phyloP scores from a whole-genome alignment of 2,113 vertebrate genomes.

The Melanocharis versteri region DNA sequence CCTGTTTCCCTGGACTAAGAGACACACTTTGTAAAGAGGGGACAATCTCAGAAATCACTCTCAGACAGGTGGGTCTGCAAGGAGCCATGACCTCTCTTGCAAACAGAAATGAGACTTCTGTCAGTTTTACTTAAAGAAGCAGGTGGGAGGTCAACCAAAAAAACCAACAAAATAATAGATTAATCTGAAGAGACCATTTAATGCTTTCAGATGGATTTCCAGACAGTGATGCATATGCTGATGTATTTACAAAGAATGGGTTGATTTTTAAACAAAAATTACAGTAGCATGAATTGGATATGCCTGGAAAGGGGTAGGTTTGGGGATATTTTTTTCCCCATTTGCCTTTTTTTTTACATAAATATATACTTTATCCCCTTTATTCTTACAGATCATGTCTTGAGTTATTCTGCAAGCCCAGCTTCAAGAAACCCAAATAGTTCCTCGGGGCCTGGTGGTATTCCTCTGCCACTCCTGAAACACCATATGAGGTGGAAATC shows the following conservation, averaged over 20 bases:
- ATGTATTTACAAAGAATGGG: not conserved
- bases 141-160: not conserved
- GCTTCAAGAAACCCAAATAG: not conserved
- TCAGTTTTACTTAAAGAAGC: not conserved
- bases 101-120: not conserved
- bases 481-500: not conserved
- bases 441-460: fast-evolving
- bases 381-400: not conserved
- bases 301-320: not conserved
- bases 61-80: not conserved
- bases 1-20: not conserved
- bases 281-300: not conserved
- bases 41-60: not conserved
- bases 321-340: fast-evolving
- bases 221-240: not conserved
- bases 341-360: not conserved
- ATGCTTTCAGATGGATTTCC: not conserved
- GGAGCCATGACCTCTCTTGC: not conserved
- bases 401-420: not conserved
- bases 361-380: not conserved
- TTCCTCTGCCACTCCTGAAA: not conserved
- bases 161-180: not conserved
- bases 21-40: not conserved
- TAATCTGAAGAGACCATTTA: not conserved
- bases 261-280: not conserved